phyloP scores from a whole-genome alignment of 2,888 invertebrate species.

The Linyphia triangularis region DNA sequence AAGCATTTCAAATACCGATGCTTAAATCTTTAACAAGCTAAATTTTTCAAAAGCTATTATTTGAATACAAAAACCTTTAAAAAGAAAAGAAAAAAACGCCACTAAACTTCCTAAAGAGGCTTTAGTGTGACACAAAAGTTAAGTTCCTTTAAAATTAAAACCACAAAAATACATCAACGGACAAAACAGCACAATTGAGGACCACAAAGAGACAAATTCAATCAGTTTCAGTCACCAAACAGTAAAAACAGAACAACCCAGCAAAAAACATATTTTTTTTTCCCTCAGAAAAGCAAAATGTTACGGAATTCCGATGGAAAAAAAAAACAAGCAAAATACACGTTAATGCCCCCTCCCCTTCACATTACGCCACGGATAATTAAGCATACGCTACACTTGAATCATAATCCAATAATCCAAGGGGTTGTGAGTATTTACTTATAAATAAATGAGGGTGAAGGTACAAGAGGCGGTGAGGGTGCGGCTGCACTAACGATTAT shows the following conservation, averaged over 20 bases:
- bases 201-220: too few relatives aligned
- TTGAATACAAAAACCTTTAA: too few relatives aligned
- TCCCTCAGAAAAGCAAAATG: conserved; percentile 26
- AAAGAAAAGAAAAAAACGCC: too few relatives aligned
- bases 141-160: too few relatives aligned
- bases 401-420: conserved; percentile 72
- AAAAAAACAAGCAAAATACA: conserved; percentile 43
- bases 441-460: conserved; percentile 38
- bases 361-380: conserved; percentile 74
- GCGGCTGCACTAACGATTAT: conserved; percentile 55
- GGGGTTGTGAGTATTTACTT: conserved; percentile 37
- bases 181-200: too few relatives aligned
- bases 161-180: too few relatives aligned
- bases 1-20: too few relatives aligned
- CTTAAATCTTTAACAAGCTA: too few relatives aligned
- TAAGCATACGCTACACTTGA: conserved; percentile 54
- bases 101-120: too few relatives aligned
- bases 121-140: too few relatives aligned
- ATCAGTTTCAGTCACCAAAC: conserved; percentile 47
- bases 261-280: conserved; percentile 40
- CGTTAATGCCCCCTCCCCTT: conserved; percentile 38
- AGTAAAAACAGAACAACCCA: conserved; percentile 64
- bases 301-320: background rate
- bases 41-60: too few relatives aligned
- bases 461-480: background rate